Base-by-base conservation (phyloP, 2,113 vertebrate genomes). In the Neofelis nebulosa region DNA sequence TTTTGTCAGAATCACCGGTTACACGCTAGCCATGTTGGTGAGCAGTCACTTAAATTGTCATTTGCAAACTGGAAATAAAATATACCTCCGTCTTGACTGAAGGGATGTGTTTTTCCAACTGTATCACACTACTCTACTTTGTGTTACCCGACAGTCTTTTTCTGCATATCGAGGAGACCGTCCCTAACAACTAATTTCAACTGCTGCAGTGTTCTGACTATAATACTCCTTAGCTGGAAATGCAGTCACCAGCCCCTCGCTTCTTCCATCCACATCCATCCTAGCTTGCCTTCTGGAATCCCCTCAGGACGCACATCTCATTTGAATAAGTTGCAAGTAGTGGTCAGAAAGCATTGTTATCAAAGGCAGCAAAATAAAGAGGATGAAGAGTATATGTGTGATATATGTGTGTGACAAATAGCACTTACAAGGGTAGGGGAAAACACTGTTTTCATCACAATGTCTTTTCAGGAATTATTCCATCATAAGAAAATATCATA, bases 321-420 rank as follows among this genome's bases (percentile, higher is more conserved):
- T 79, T 57, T 95, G 69, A 41, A 2, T 45, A 45, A 45, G n/a
- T 89, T 52, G 45, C 11, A 50, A 65, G 41, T 19, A 36, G n/a
- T 6, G n/a, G 38, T 52, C 27, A 66, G 48, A 76, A 86, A 41
- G 48, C 5, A 9, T 6, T 27, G 11, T 23, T 14, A 78, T 50
- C 33, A 61, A 57, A 83, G n/a, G 50, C 18, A 57, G 33, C 4
- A 25, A 73, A 48, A 66, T 15, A 45, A 45, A 45, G 48, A 23
- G 18, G n/a, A 10, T 2, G 16, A 63, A 21, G 65, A 66, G 52
- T 27, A 29, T 3, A 6, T 0, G 4, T 3, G 25, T 66, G 29
- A 31, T 2, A 6, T 0, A 3, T 2, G 25, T 66, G 29, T 11
- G 7, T 19, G 31, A 13, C 1, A 41, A 14, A 21, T 2, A 2